Conservation (phyloP, 2,888 invertebrate species). For the Acanthoscelides obtectus region DNA sequence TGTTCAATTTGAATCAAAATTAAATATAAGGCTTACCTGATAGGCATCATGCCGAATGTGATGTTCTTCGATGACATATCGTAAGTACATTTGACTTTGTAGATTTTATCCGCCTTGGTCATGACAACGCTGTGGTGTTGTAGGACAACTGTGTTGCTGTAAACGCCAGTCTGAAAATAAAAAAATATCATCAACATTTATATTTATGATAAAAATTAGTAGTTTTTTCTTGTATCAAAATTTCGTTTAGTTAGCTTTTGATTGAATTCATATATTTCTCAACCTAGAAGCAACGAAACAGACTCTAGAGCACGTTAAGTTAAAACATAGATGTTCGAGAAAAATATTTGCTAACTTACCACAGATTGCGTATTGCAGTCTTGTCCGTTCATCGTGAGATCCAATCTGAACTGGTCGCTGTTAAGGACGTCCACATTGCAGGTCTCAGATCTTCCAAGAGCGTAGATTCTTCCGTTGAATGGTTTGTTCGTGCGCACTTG, state of each 20-base stretch:
- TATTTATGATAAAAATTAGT: neutral
- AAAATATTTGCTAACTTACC: slow-evolving; percentile 54
- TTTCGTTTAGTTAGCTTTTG: neutral
- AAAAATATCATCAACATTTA: slow-evolving; percentile 6
- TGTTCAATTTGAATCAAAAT: neutral
- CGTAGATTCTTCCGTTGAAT: slow-evolving; percentile 92
- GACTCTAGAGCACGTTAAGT: no score
- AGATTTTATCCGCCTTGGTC: slow-evolving; percentile 95
- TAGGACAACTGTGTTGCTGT: slow-evolving; percentile 89
- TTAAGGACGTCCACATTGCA: slow-evolving; percentile 93
- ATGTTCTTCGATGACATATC: slow-evolving; percentile 96
- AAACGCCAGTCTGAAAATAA: slow-evolving; percentile 76
- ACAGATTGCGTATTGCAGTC: slow-evolving; percentile 95
- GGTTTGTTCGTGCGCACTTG: slow-evolving; percentile 91
- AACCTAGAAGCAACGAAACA: no score
- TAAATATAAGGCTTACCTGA: slow-evolving; percentile 55
- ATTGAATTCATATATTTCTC: neutral
- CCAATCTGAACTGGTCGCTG: slow-evolving; percentile 86
- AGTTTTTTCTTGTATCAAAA: no score
- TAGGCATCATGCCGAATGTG: slow-evolving; percentile 96
- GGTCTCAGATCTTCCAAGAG: slow-evolving; percentile 87
- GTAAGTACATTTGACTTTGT: slow-evolving; percentile 94
- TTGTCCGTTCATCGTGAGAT: slow-evolving; percentile 89
- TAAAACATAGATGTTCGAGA: neutral
- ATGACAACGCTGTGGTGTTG: slow-evolving; percentile 95